Evolutionary conservation across 2,797 vertebrate genomes (phyloP).

Genomic region (Mus caroli): DNA sequence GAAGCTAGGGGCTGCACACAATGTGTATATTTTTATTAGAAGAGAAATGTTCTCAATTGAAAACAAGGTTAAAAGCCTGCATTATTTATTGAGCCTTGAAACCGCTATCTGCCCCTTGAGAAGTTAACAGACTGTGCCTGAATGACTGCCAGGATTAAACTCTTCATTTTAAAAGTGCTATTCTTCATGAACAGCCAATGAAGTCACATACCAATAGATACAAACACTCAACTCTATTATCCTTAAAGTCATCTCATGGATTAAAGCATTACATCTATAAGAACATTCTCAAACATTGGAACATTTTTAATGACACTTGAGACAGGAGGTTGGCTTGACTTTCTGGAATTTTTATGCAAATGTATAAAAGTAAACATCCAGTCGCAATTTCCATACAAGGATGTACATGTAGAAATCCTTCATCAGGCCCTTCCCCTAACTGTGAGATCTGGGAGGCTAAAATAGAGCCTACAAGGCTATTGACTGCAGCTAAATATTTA

Average conservation of each 20-base stretch:
- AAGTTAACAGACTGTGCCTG: background rate
- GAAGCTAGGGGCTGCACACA: background rate
- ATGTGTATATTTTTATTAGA: constrained; percentile 48
- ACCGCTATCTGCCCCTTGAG: background rate
- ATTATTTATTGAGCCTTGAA: constrained; percentile 64
- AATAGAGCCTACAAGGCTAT: background rate
- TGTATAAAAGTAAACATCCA: background rate
- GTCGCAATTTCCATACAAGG: background rate
- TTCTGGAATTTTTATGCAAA: background rate
- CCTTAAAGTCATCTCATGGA: background rate
- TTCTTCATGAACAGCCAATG: background rate
- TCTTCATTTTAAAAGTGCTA: constrained; percentile 29
- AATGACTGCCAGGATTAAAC: background rate
- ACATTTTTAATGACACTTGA: background rate
- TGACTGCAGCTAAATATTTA: constrained; percentile 1
- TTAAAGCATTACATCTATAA: background rate
- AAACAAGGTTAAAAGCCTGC: background rate
- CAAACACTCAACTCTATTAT: background rate
- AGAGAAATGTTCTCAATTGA: constrained; percentile 61
- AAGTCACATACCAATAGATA: background rate
- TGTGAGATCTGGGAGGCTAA: background rate
- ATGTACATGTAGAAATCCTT: background rate
- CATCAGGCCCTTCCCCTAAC: background rate
- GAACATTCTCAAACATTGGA: background rate
- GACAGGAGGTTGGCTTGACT: background rate